Conservation (phyloP, 2,113 vertebrate species). For the Hypocryptadius cinnamomeus region DNA sequence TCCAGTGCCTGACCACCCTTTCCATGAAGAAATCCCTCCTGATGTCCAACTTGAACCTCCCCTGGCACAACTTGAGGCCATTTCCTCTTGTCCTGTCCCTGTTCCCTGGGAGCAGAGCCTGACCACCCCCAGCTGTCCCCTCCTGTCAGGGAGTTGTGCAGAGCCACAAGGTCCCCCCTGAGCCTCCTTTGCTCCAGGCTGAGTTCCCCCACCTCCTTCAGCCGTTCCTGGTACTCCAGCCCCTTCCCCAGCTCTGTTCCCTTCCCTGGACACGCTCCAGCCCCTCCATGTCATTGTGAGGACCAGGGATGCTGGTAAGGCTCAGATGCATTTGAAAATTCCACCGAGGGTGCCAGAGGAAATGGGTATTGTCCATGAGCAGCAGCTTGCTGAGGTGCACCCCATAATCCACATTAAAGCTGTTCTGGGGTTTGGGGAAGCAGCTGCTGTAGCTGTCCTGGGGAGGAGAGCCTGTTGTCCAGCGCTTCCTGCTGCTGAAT, state of each 20-base stretch:
- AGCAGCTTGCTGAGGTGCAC: accelerated
- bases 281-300: neutral
- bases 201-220: neutral
- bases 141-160: neutral
- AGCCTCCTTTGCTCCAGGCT: neutral
- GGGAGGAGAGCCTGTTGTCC: neutral
- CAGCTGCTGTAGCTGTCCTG: accelerated
- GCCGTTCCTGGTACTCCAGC: accelerated
- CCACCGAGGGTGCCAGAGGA: accelerated
- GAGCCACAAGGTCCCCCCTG: neutral
- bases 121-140: accelerated
- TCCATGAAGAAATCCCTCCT: neutral
- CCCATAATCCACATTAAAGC: accelerated
- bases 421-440: too few species aligned
- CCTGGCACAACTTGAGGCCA: accelerated
- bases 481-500: neutral
- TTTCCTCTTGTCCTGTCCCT: neutral
- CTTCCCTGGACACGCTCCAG: accelerated
- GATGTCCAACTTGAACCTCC: accelerated
- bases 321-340: neutral
- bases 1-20: neutral
- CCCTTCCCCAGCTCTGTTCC: accelerated
- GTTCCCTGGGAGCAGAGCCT: neutral
- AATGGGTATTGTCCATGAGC: accelerated
- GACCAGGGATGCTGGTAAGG: too few species aligned